Evolutionary conservation across 2,888 invertebrate species (phyloP).

Genomic region (Steinernema hermaphroditum): DNA sequence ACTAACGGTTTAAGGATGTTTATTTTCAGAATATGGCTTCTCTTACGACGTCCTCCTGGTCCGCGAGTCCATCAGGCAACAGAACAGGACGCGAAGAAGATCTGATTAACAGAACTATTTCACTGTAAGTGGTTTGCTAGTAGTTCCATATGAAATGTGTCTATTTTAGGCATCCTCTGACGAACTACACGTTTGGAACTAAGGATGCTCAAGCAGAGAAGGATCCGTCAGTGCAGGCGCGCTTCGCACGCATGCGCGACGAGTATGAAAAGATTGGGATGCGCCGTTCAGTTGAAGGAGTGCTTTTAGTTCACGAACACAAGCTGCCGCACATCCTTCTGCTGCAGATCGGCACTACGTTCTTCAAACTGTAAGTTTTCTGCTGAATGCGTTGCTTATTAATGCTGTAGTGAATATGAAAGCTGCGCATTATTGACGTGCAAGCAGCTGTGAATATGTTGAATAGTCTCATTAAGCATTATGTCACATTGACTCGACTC

Average conservation of each 20-base stretch:
- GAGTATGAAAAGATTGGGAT: conserved; percentile 92
- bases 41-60: not conserved
- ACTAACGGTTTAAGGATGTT: too few species aligned
- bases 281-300: conserved; percentile 83
- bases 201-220: conserved; percentile 98
- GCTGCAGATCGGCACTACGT: conserved; percentile 94
- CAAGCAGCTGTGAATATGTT: too few species aligned
- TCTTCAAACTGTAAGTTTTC: conserved; percentile 88
- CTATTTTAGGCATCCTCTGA: conserved; percentile 81
- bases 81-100: conserved; percentile 19
- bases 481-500: too few species aligned
- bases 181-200: conserved; percentile 98
- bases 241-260: conserved; percentile 96
- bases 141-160: too few species aligned
- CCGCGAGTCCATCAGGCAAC: not conserved
- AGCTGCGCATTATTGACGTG: too few species aligned
- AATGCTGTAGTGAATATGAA: conserved; percentile 4
- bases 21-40: conserved; percentile 1
- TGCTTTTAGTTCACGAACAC: conserved; percentile 92
- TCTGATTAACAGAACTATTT: conserved; percentile 6
- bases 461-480: too few species aligned
- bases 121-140: not conserved
- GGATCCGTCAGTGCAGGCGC: conserved; percentile 93
- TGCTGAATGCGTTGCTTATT: too few species aligned
- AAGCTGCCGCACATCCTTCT: conserved; percentile 94